A percentile compares a stretch with the other conserved stretches of the same genome.
Conservation (phyloP, 2,113 vertebrate species). For the Urocitellus parryii region DNA sequence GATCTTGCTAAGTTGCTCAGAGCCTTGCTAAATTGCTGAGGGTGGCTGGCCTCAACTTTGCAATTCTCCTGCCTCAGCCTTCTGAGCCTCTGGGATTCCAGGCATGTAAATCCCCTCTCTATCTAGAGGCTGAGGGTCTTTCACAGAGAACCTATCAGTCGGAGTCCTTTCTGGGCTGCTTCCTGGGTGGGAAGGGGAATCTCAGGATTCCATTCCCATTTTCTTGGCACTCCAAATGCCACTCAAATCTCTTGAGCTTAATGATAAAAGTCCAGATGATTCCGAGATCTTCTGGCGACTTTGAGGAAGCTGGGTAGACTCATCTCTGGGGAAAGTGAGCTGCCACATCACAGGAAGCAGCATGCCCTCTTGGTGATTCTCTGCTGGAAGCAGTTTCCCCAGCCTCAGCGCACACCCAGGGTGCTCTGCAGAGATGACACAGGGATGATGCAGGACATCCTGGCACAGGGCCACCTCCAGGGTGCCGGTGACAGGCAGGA, state of each 20-base stretch:
- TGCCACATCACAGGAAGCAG: not conserved
- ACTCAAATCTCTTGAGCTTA: not conserved
- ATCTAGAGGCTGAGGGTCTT: not conserved
- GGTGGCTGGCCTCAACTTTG: no score
- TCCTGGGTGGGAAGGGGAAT: not conserved
- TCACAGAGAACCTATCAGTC: not conserved
- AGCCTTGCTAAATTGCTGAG: no score
- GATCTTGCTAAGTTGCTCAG: no score
- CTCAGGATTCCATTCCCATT: not conserved
- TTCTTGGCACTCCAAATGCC: not conserved
- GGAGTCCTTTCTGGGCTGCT: not conserved
- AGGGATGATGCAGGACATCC: not conserved
- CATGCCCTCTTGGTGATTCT: fast-evolving
- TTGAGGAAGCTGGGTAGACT: not conserved
- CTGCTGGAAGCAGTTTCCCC: not conserved
- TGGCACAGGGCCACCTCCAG: not conserved
- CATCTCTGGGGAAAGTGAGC: not conserved
- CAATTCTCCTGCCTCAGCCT: not conserved
- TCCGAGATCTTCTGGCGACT: not conserved
- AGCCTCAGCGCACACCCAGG: not conserved
- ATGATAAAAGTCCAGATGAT: not conserved
- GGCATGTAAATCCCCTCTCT: not conserved
- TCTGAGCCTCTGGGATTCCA: not conserved
- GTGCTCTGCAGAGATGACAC: not conserved
- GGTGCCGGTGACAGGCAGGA: not conserved